Base-by-base conservation (phyloP, 2,888 invertebrate species). In the Zonitis immaculata region DNA sequence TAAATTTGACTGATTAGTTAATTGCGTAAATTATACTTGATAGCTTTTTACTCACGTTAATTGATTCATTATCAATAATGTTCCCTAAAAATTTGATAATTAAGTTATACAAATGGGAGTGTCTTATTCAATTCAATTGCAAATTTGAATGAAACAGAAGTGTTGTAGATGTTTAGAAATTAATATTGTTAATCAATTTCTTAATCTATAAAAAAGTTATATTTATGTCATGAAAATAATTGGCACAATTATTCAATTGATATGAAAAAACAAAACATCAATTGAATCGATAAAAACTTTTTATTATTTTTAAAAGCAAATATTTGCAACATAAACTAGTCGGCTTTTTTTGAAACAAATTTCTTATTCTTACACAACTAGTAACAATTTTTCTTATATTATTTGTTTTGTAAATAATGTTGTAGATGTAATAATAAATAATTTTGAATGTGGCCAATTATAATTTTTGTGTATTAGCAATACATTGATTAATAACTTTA, bases 401-500 rank as follows among this genome's bases (percentile, higher is more conserved):
- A 6, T 6, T 35, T 35, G 16, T 16, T 35, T 35, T 35, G 35
- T 35, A 35, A 35, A 35, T 35, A 35, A 35, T 35, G 14, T 14
- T 32, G 35, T 35, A 35, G 16, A 14, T 35, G 35, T n/a, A n/a
- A n/a, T 35, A 35, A 35, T 35, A 32, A 32, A 42, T 20, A 20
- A 25, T 22, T 26, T 43, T 25, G 2, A 25, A 44, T 44, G 44
- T 27, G 25, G 25, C 26, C 22, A 14, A 22, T 60, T 62, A 66
- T 46, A 60, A 62, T 52, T 55, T 53, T 39, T 51, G 54, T 57
- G 64, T 61, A 6, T 54, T 58, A 14, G 65, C 64, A 51, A 95
- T 83, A 73, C 98, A 99, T 70, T 95, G 91, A 73, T 98, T 97
- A 6, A 99, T 94, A 11, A 97, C 95, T 73, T 90, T 87, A 28